Percentiles rank a stretch among this genome's conserved stretches.
phyloP scores from a whole-genome alignment of 2,888 invertebrate genomes.

The Nudaria mundana region DNA sequence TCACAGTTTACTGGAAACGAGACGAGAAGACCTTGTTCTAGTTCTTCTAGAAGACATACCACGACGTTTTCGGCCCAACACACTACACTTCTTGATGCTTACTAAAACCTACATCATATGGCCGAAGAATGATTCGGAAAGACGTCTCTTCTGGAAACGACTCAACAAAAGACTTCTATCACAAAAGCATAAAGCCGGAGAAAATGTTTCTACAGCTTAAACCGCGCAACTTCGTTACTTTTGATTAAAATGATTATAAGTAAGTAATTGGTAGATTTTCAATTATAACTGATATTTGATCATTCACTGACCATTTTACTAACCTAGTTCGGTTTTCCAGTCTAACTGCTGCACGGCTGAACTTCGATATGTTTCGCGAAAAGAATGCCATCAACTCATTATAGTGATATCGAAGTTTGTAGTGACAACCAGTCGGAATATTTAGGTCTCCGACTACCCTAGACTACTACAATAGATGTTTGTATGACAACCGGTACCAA shows the following conservation, averaged over 20 bases:
- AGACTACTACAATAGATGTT: too few relatives aligned
- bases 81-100: slow-evolving; percentile 84
- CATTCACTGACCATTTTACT: not conserved
- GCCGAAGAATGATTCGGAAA: slow-evolving; percentile 68
- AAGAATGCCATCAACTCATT: too few relatives aligned
- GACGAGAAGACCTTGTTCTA: slow-evolving; percentile 82
- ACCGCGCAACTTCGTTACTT: too few relatives aligned
- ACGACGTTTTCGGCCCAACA: slow-evolving; percentile 79
- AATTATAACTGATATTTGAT: not conserved
- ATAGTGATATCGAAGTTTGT: too few relatives aligned
- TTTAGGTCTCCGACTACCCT: too few relatives aligned
- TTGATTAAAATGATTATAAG: too few relatives aligned
- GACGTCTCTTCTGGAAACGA: slow-evolving; percentile 66
- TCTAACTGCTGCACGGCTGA: too few relatives aligned
- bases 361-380: too few relatives aligned
- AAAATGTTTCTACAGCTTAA: slow-evolving; percentile 55
- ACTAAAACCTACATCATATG: slow-evolving; percentile 87
- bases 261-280: not conserved
- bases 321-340: too few relatives aligned
- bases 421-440: too few relatives aligned
- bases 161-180: slow-evolving; percentile 58
- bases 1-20: slow-evolving; percentile 81
- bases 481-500: too few relatives aligned
- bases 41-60: slow-evolving; percentile 85
- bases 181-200: slow-evolving; percentile 44